Conservation (phyloP, 2,113 vertebrate species). For the Oncorhynchus keta region DNA sequence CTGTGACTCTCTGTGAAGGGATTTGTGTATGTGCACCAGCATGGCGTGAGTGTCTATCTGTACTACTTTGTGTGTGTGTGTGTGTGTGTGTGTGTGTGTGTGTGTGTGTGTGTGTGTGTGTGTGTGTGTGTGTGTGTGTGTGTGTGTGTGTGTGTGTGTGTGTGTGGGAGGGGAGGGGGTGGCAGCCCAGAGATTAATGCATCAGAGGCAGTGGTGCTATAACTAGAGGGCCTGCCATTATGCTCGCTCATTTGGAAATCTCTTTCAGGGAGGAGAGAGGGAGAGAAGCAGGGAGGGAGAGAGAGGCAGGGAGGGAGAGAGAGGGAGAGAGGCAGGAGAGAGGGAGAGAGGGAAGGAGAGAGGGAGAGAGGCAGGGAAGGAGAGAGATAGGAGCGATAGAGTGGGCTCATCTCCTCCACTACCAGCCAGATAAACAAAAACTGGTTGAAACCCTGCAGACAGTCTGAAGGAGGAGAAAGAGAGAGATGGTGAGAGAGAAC, state of each 20-base stretch:
- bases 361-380: too few species aligned
- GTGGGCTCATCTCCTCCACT: constrained; percentile 27
- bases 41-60: constrained; percentile 15
- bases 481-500: neutral
- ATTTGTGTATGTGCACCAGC: constrained; percentile 35
- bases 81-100: constrained; percentile 10
- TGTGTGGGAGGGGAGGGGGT: constrained; percentile 38
- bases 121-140: constrained; percentile 5
- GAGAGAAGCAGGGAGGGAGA: too few species aligned
- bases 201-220: neutral
- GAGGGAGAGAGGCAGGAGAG: too few species aligned
- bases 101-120: neutral
- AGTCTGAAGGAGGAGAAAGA: constrained; percentile 1
- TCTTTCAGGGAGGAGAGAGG: constrained; percentile 52
- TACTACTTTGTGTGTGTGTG: neutral
- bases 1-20: constrained; percentile 11
- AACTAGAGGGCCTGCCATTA: constrained; percentile 32
- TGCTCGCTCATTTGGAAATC: constrained; percentile 65
- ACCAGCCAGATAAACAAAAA: constrained; percentile 58
- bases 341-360: too few species aligned
- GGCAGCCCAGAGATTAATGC: too few species aligned
- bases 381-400: neutral
- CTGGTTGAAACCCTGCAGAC: constrained; percentile 1
- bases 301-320: too few species aligned
- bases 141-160: constrained; percentile 13